Percentiles rank a stretch among this genome's conserved stretches.
Conservation (phyloP, 2,888 invertebrate species). For the Prosapia bicincta region DNA sequence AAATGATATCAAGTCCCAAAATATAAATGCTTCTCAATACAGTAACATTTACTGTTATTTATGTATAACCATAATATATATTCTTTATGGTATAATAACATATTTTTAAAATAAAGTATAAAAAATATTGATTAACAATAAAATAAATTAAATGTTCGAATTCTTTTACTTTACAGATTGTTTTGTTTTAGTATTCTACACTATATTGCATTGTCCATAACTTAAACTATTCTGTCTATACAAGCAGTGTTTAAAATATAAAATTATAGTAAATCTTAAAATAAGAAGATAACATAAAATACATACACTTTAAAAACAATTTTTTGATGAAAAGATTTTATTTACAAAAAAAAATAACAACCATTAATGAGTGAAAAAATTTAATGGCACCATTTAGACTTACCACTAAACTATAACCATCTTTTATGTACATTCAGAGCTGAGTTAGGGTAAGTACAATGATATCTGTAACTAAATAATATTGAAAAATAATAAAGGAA, state of each 20-base stretch:
- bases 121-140: neutral
- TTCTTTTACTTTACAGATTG: neutral
- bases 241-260: neutral
- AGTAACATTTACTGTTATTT: neutral
- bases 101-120: neutral
- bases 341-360: neutral
- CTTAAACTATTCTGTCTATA: constrained; percentile 1
- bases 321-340: neutral
- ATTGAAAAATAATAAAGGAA: neutral
- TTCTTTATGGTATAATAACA: neutral
- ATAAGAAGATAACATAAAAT: neutral
- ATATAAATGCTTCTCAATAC: neutral
- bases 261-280: neutral
- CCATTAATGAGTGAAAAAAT: neutral
- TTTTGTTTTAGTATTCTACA: constrained; percentile 17
- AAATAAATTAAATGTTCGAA: neutral
- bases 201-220: constrained; percentile 19
- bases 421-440: neutral
- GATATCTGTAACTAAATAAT: neutral
- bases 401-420: neutral
- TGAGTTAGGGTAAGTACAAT: neutral
- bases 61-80: neutral
- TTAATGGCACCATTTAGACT: neutral
- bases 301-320: neutral
- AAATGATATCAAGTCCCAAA: neutral